Evolutionary conservation across 2,888 invertebrate genomes (phyloP).

Genomic region (Xanthorhoe designata): DNA sequence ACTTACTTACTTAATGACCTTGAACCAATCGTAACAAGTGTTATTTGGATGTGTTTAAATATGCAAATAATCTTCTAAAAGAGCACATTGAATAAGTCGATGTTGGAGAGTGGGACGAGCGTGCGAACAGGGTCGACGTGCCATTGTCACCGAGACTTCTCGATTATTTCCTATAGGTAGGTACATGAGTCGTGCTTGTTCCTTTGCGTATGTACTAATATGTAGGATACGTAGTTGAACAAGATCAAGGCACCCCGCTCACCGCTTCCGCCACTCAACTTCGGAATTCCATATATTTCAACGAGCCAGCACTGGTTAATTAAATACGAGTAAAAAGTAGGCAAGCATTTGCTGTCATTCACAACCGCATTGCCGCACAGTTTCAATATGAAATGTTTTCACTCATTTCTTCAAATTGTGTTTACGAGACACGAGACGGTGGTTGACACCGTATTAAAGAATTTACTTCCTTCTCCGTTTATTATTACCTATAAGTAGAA

Average conservation of each 20-base stretch:
- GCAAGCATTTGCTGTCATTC: conserved; percentile 40
- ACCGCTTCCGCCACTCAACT: conserved; percentile 75
- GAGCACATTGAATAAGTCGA: conserved; percentile 68
- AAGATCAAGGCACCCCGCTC: conserved; percentile 76
- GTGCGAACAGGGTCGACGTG: conserved; percentile 80
- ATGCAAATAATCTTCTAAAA: conserved; percentile 66
- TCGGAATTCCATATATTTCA: conserved; percentile 61
- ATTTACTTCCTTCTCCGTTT: conserved; percentile 35
- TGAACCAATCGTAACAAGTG: conserved; percentile 21
- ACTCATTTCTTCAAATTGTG: conserved; percentile 37
- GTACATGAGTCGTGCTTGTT: conserved; percentile 43
- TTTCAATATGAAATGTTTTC: conserved; percentile 39
- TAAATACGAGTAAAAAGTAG: conserved; percentile 43
- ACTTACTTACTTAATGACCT: no score
- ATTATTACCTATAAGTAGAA: conserved; percentile 34
- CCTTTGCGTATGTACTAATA: conserved; percentile 24
- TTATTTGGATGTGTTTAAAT: conserved; percentile 40
- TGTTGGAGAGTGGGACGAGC: conserved; percentile 75
- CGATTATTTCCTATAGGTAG: conserved; percentile 67
- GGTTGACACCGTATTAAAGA: conserved; percentile 36
- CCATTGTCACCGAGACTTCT: conserved; percentile 70
- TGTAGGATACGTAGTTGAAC: conserved; percentile 51
- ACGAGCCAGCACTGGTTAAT: conserved; percentile 38
- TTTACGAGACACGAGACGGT: conserved; percentile 33
- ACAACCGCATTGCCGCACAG: conserved; percentile 40